A percentile compares a stretch with the other conserved stretches of the same genome.
Evolutionary conservation across 2,797 vertebrate species (phyloP).

Genomic region (Clarias platycephalus): DNA sequence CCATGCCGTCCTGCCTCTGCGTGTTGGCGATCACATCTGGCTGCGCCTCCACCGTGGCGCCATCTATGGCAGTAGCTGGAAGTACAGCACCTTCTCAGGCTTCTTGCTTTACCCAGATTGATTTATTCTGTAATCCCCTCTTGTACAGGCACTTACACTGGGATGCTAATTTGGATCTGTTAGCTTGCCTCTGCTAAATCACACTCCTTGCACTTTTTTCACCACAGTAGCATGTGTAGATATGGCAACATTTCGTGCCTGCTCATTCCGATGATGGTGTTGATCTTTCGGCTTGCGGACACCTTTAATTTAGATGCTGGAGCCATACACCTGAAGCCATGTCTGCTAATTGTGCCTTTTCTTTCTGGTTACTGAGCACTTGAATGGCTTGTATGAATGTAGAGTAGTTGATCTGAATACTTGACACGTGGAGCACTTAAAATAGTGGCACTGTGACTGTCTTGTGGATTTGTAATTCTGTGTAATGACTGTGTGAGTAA

Average conservation of each 20-base stretch:
- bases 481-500: neutral
- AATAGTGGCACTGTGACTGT: constrained; percentile 30
- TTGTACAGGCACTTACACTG: constrained; percentile 19
- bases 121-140: constrained; percentile 50
- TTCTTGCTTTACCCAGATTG: constrained; percentile 96
- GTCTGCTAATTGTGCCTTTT: constrained; percentile 43
- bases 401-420: constrained; percentile 38
- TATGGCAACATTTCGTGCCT: constrained; percentile 23
- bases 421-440: constrained; percentile 53
- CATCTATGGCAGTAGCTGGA: constrained; percentile 98
- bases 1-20: constrained; percentile 90
- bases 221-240: neutral
- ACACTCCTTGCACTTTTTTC: constrained; percentile 21
- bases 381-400: constrained; percentile 37
- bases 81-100: constrained; percentile 98
- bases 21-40: constrained; percentile 96
- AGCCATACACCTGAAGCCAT: constrained; percentile 35
- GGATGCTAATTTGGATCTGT: constrained; percentile 27
- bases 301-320: neutral
- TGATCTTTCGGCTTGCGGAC: neutral
- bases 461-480: neutral
- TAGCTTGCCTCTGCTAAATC: constrained; percentile 5
- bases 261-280: neutral
- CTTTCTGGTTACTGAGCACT: constrained; percentile 38
- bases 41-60: constrained; percentile 91